A percentile compares a stretch with the other conserved stretches of the same genome.
Conservation (phyloP, 2,113 vertebrate genomes). For the Melozone crissalis region DNA sequence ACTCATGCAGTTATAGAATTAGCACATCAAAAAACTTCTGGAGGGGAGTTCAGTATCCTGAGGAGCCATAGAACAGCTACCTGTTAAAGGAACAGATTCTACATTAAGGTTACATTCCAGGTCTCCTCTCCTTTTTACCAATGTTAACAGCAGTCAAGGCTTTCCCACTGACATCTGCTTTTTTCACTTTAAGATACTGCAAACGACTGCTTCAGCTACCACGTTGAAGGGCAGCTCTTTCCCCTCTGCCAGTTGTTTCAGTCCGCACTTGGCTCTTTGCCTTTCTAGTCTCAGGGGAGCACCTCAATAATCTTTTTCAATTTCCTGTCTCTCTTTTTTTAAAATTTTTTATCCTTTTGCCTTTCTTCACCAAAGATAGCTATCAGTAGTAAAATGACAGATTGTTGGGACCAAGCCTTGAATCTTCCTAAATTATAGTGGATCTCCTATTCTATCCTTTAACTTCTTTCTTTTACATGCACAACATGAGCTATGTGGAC, state of each 20-base stretch:
- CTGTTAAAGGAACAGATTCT: background rate
- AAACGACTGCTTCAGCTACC: rapidly evolving
- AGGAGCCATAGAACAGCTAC: background rate
- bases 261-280: background rate
- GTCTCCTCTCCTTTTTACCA: background rate
- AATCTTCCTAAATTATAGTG: background rate
- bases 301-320: background rate
- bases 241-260: background rate
- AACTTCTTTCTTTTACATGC: background rate
- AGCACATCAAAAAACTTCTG: background rate
- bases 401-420: background rate
- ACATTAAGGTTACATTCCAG: background rate
- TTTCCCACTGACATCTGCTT: background rate
- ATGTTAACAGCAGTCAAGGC: background rate
- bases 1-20: background rate
- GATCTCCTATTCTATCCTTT: background rate
- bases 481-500: background rate
- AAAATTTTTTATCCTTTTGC: background rate
- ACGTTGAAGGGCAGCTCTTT: background rate
- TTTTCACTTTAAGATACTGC: background rate
- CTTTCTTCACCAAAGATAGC: background rate
- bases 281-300: background rate
- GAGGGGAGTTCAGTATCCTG: background rate
- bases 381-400: background rate
- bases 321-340: background rate